Conservation (phyloP, 2,113 vertebrate genomes). For the Poicephalus gulielmi region DNA sequence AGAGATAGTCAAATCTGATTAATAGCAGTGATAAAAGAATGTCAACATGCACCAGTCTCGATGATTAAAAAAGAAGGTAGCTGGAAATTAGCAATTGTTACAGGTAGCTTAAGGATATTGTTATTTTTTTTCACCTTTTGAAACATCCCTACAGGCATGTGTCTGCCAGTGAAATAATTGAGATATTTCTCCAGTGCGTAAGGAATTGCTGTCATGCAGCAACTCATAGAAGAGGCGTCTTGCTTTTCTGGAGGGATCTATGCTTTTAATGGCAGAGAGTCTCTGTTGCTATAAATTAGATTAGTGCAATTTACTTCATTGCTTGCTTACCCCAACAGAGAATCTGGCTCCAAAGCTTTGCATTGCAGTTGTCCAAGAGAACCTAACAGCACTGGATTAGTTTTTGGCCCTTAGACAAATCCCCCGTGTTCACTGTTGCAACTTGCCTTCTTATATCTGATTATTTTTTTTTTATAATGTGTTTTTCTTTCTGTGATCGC, state of each 20-base stretch:
- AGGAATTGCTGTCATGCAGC: slow-evolving; percentile 13
- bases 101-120: slow-evolving; percentile 52
- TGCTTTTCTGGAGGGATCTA: slow-evolving; percentile 10
- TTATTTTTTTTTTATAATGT: not conserved
- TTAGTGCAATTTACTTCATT: not conserved
- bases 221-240: not conserved
- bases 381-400: not conserved
- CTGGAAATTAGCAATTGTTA: slow-evolving; percentile 63
- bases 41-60: slow-evolving; percentile 1
- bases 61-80: slow-evolving; percentile 46
- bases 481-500: not conserved
- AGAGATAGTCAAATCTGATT: slow-evolving; percentile 45
- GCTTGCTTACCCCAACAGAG: not conserved
- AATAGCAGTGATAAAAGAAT: slow-evolving; percentile 15
- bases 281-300: slow-evolving; percentile 15
- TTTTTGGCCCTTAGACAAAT: slow-evolving; percentile 53
- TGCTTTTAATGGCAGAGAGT: slow-evolving; percentile 24
- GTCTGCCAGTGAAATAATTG: slow-evolving; percentile 27
- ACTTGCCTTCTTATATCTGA: slow-evolving; percentile 24
- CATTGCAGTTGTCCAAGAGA: slow-evolving; percentile 1
- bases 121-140: slow-evolving; percentile 47
- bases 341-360: slow-evolving; percentile 6
- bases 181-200: not conserved
- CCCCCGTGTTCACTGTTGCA: slow-evolving; percentile 29
- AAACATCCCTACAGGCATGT: not conserved